Conservation (phyloP, 2,888 invertebrate genomes). For the Pegoplata infirma region DNA sequence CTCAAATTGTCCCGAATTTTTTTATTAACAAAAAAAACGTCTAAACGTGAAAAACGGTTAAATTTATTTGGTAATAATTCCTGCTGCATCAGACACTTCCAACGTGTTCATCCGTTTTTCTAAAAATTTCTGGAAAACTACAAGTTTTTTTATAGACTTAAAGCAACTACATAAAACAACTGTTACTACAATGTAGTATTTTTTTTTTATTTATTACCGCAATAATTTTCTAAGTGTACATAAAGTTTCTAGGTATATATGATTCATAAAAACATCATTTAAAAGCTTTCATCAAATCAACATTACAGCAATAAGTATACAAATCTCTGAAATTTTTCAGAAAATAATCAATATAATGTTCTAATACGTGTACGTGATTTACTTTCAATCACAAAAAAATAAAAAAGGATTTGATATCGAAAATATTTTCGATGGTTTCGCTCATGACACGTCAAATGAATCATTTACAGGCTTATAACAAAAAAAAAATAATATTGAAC, state of each 20-base stretch:
- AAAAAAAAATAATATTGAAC: constrained; percentile 31
- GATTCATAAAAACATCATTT: neutral
- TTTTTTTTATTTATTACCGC: no score
- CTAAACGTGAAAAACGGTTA: no score
- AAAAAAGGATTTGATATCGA: neutral
- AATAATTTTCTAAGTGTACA: neutral
- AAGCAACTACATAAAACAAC: no score
- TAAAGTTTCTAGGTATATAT: neutral
- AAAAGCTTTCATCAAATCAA: neutral
- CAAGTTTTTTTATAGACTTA: no score
- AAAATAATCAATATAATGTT: neutral
- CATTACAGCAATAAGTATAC: neutral
- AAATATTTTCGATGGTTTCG: neutral
- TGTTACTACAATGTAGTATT: no score
- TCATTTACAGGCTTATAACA: constrained; percentile 54
- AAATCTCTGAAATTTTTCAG: neutral
- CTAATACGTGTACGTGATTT: neutral
- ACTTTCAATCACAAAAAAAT: no score
- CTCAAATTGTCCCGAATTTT: no score
- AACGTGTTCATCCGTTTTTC: no score
- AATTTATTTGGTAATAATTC: no score
- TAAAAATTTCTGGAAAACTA: no score
- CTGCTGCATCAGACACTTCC: no score
- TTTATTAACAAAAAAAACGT: no score
- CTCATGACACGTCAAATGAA: neutral